Percentiles rank a stretch among this genome's conserved stretches.
Evolutionary conservation across 2,888 invertebrate genomes (phyloP).

Genomic region (Xestobium rufovillosum): DNA sequence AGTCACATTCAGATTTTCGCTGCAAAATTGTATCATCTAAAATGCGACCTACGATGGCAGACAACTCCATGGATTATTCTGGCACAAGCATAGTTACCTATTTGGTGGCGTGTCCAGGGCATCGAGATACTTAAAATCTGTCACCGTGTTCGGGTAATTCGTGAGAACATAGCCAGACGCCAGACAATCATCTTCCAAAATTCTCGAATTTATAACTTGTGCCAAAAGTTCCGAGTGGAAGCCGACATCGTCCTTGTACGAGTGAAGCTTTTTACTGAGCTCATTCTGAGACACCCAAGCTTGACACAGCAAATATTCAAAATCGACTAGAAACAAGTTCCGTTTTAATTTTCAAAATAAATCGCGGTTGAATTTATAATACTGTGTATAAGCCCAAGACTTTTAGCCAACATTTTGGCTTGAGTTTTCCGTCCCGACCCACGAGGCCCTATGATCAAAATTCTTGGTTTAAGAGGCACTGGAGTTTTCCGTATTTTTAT

Average conservation of each 20-base stretch:
- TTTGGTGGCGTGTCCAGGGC: conserved; percentile 55
- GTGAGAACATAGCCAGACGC: conserved; percentile 57
- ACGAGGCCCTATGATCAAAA: conserved; percentile 52
- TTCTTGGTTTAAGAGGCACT: conserved; percentile 51
- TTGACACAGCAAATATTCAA: conserved; percentile 48
- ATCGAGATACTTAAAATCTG: conserved; percentile 55
- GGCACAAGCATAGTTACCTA: conserved; percentile 41
- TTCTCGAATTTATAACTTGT: conserved; percentile 40
- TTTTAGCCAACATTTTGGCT: conserved; percentile 45
- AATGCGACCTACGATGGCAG: too few relatives aligned
- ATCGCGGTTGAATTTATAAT: too few relatives aligned
- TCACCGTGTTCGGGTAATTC: conserved; percentile 50
- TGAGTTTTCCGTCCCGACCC: conserved; percentile 53
- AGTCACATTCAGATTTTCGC: too few relatives aligned
- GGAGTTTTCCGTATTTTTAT: conserved; percentile 35
- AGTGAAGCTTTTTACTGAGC: conserved; percentile 34
- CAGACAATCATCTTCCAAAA: conserved; percentile 49
- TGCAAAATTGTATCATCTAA: too few relatives aligned
- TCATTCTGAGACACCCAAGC: conserved; percentile 40
- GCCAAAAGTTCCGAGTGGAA: conserved; percentile 37
- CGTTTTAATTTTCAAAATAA: neutral
- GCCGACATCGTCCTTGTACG: conserved; percentile 35
- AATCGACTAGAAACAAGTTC: conserved; percentile 45
- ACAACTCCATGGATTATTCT: conserved; percentile 1
- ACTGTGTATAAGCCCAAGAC: conserved; percentile 50